phyloP scores from a whole-genome alignment of 2,797 vertebrate genomes.

The Pseudochirops cupreus region DNA sequence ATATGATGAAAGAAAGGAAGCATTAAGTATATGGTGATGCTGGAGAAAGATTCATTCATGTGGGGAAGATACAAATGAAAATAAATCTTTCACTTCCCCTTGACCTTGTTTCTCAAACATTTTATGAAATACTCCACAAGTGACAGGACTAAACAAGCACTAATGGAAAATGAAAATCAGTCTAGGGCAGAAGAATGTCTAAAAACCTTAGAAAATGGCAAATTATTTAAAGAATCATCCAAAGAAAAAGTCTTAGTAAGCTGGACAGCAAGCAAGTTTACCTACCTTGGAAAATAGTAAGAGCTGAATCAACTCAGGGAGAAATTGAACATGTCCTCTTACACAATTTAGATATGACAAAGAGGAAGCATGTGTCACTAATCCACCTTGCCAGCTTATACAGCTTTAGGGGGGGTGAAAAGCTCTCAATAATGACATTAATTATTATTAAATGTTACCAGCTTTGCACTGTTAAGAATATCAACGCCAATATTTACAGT shows the following conservation, averaged over 20 bases:
- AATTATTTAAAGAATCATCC: conserved; percentile 19
- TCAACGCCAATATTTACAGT: conserved; percentile 57
- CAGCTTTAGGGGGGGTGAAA: conserved; percentile 41
- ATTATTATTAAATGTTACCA: conserved; percentile 65
- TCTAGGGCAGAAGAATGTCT: not conserved
- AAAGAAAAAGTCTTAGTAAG: conserved; percentile 12
- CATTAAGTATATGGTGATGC: not conserved
- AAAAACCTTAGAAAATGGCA: not conserved
- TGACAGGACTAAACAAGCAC: conserved; percentile 23
- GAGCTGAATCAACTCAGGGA: conserved; percentile 18
- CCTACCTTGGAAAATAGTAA: not conserved
- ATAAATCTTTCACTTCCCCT: conserved; percentile 23
- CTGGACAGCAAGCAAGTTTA: conserved; percentile 5
- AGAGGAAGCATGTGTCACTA: conserved; percentile 44
- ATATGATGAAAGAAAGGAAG: not conserved
- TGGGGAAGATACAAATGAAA: not conserved
- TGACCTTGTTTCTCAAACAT: conserved; percentile 22
- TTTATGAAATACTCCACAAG: conserved; percentile 8
- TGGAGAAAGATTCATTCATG: not conserved
- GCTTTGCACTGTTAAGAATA: conserved; percentile 5
- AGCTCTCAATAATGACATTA: conserved; percentile 39
- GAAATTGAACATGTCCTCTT: conserved; percentile 45
- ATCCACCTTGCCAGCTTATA: conserved; percentile 41
- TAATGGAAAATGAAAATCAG: not conserved
- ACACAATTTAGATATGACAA: conserved; percentile 35